phyloP scores from a whole-genome alignment of 2,113 vertebrate genomes.

The Corydoras sp. region DNA sequence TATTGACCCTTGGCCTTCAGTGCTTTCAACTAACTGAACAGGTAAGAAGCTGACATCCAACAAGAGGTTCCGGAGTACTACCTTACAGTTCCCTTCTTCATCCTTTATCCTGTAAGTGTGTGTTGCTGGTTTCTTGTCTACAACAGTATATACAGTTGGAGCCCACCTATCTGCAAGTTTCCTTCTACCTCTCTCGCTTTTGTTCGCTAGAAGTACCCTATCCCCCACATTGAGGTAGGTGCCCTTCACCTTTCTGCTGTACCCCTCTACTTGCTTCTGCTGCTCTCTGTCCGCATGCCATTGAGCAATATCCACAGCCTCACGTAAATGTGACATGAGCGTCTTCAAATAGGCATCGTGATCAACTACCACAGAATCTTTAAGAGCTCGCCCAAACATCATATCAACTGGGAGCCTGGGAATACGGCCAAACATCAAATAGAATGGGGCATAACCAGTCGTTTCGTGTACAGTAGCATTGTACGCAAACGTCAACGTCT shows the following conservation, averaged over 20 bases:
- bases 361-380: not conserved
- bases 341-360: not conserved
- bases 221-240: not conserved
- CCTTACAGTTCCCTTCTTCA: no score
- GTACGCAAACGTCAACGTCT: not conserved
- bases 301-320: not conserved
- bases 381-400: not conserved
- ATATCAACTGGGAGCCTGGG: slow-evolving; percentile 2
- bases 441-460: slow-evolving; percentile 2
- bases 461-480: slow-evolving; percentile 9
- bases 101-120: slow-evolving; percentile 24
- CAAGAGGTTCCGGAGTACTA: slow-evolving; percentile 12
- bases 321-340: not conserved
- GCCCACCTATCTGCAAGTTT: not conserved
- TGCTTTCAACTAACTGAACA: not conserved
- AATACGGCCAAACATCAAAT: not conserved
- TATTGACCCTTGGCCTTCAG: not conserved
- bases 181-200: not conserved
- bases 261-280: not conserved
- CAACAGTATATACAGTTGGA: not conserved
- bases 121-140: not conserved
- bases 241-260: not conserved
- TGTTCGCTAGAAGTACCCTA: not conserved
- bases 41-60: slow-evolving; percentile 17
- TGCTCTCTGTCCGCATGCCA: not conserved